A percentile compares a stretch with the other conserved stretches of the same genome.
These are phyloP conservation scores for Fragum whitleyi DNA, from an alignment of 2,888 invertebrate species.

Conservation along the genomic window DNA sequence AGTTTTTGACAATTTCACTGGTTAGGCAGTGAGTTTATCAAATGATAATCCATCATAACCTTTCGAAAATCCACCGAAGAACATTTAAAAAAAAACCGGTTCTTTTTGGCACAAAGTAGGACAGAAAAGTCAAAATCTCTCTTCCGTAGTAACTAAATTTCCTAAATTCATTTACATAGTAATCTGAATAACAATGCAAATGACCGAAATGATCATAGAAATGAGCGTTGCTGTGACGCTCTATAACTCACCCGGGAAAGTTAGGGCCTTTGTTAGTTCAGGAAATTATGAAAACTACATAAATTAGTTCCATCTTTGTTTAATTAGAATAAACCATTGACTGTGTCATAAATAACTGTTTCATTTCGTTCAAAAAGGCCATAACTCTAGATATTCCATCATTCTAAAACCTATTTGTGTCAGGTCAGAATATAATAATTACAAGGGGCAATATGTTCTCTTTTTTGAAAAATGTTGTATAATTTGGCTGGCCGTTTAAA, in stretches of 20 bases:
- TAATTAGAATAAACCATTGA: neutral
- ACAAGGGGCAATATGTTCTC: neutral
- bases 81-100: too few relatives aligned
- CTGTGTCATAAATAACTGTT: conserved; percentile 8
- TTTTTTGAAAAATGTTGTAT: too few relatives aligned
- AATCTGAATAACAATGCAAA: neutral
- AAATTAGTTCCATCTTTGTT: neutral
- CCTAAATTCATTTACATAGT: neutral
- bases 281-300: conserved; percentile 1
- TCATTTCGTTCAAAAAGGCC: neutral
- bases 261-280: neutral
- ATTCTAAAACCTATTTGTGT: conserved; percentile 16
- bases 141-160: too few relatives aligned
- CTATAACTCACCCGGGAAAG: neutral
- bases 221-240: neutral
- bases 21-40: too few relatives aligned
- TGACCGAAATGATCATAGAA: neutral
- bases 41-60: too few relatives aligned
- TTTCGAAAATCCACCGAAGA: too few relatives aligned
- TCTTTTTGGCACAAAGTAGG: too few relatives aligned
- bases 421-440: neutral
- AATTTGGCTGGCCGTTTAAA: too few relatives aligned
- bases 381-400: conserved; percentile 3
- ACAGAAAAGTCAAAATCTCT: too few relatives aligned
- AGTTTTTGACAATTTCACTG: too few relatives aligned